Evolutionary conservation across 92 coral and sea anemone genomes (phyloP), one percentile per base, ranked within the genome.

Genomic region (Epizoanthus rinbou): DNA sequence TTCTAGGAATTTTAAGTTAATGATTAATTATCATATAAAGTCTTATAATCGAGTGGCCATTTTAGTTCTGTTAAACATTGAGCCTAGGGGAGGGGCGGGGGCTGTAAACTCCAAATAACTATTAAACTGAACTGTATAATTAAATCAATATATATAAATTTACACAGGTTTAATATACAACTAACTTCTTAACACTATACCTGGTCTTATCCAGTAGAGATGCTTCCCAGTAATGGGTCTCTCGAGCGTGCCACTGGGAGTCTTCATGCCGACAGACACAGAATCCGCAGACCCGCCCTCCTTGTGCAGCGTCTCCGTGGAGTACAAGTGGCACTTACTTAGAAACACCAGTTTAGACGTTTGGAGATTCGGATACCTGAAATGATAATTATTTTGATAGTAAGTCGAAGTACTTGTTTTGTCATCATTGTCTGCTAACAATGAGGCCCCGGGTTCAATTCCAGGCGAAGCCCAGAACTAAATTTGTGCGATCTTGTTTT

Each of bases 201-300:
- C 95, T 86, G 97, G 97, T 21, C 79, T 67, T 33, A 91, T 85
- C 94, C 92, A 93, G 83, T 80, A 93, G 3, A 93, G 83, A 16
- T 85, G 87, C 2, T 11, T 58, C 1, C 65, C 70, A 13, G 64
- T 45, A 13, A 93, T 78, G 8, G 97, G 97, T 19, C 94, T 69
- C 58, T 93, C 91, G 78, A 68, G 71, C 15, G 89, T 91, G n/a
- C 97, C 94, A 62, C 91, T 85, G 15, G 97, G 94, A 1, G 87
- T 62, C 76, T 80, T 79, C 85, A 91, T 93, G 7, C 95, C 94
- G 17, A 91, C 94, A n/a, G 97, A 93, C 17, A 74, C 89, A 47
- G 89, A 88, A 64, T 89, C 97, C 4, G 21, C 19, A 1, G 35
- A 75, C 22, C 6, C 45, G 19, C 82, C 79, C 76, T 88, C 91